Conservation (phyloP, 2,888 invertebrate genomes). For the Eupithecia dodoneata region DNA sequence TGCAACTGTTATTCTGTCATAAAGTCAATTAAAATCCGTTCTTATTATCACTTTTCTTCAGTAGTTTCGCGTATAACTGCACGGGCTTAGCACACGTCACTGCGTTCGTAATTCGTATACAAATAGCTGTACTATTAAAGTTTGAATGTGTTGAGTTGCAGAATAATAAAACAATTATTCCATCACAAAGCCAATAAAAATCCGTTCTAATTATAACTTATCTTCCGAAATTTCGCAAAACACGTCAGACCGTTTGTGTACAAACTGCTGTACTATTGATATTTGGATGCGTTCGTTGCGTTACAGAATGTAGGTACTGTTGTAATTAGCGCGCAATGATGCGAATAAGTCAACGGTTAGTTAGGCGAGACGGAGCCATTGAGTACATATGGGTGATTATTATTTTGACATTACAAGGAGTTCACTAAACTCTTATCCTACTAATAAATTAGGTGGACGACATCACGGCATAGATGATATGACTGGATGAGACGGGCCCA, state of each 20-base stretch:
- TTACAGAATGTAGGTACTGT: constrained; percentile 16
- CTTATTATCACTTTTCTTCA: not conserved
- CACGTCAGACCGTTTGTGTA: not conserved
- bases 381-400: not conserved
- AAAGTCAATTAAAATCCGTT: too few species aligned
- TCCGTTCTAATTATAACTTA: not conserved
- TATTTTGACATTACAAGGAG: not conserved
- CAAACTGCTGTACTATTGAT: not conserved
- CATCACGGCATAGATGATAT: too few species aligned
- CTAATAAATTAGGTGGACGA: too few species aligned
- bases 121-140: too few species aligned
- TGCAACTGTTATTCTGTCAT: too few species aligned
- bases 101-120: not conserved
- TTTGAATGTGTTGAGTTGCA: not conserved
- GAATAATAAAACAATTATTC: not conserved
- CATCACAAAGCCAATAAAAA: not conserved
- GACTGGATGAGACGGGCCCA: too few species aligned
- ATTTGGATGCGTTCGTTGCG: constrained; percentile 25
- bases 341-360: constrained; percentile 27
- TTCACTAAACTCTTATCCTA: not conserved
- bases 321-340: constrained; percentile 34
- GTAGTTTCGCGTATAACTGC: not conserved
- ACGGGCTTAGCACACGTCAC: not conserved
- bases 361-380: constrained; percentile 22
- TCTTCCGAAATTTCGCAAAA: not conserved